These are phyloP conservation scores for Ceyx erithaca DNA, from an alignment of 2,797 vertebrate species.

Conservation along the genomic window DNA sequence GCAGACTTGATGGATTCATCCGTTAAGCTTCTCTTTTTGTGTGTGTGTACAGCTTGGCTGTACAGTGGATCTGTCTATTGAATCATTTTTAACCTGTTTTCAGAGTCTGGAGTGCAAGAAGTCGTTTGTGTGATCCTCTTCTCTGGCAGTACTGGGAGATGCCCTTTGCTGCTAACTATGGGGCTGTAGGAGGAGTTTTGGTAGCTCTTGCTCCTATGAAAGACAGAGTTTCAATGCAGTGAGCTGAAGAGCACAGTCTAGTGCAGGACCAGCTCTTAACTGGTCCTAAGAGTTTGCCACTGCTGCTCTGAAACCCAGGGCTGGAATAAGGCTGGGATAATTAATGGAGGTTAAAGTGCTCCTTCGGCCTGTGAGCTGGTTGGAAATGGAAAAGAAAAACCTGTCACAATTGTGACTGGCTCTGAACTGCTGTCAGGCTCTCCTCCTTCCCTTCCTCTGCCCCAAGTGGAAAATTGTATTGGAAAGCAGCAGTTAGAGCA, in stretches of 20 bases:
- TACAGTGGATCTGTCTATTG: neutral
- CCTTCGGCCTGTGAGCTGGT: conserved; percentile 44
- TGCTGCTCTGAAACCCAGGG: neutral
- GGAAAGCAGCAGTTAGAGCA: conserved; percentile 62
- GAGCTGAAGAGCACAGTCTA: neutral
- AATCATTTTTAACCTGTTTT: neutral
- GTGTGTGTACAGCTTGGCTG: neutral
- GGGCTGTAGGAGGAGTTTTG: neutral
- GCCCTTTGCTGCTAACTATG: neutral
- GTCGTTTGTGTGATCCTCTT: neutral
- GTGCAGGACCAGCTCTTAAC: neutral
- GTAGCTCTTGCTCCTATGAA: neutral
- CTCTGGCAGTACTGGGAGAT: neutral
- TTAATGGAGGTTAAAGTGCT: conserved; percentile 44
- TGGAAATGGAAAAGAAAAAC: conserved; percentile 68
- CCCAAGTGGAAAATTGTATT: conserved; percentile 71
- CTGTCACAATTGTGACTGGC: conserved; percentile 70
- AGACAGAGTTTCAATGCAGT: neutral
- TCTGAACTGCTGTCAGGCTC: conserved; percentile 59
- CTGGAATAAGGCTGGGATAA: conserved; percentile 24
- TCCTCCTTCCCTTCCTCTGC: conserved; percentile 54
- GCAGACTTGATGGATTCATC: neutral
- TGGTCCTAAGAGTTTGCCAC: neutral
- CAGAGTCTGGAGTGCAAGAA: neutral
- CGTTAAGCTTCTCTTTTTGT: neutral